These are phyloP conservation scores for Nematopogon swammerdamellus DNA, from an alignment of 2,888 invertebrate species.

Conservation along the genomic window DNA sequence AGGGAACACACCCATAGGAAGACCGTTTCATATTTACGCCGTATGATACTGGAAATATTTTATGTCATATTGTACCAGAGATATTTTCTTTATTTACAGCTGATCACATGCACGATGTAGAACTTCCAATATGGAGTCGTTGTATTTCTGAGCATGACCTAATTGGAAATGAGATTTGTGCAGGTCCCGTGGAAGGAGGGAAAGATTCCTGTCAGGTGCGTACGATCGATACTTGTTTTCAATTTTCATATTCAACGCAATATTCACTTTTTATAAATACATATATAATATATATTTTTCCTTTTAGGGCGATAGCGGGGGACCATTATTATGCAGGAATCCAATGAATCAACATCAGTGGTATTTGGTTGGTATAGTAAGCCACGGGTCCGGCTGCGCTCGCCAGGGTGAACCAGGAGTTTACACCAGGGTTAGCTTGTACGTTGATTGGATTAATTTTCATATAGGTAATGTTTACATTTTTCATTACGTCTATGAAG, in stretches of 20 bases:
- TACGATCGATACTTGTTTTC: not conserved
- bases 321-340: conserved; percentile 77
- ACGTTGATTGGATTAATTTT: conserved; percentile 67
- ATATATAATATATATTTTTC: conserved; percentile 5
- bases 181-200: conserved; percentile 71
- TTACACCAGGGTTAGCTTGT: conserved; percentile 75
- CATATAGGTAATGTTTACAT: conserved; percentile 3
- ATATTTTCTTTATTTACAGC: conserved; percentile 61
- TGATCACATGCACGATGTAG: conserved; percentile 77
- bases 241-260: not conserved
- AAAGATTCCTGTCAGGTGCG: conserved; percentile 74
- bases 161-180: conserved; percentile 70
- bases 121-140: conserved; percentile 64
- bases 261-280: not conserved
- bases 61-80: too few relatives aligned
- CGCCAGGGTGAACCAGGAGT: conserved; percentile 76
- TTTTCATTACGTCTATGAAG: not conserved
- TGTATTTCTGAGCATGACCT: conserved; percentile 67
- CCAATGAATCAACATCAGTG: conserved; percentile 64
- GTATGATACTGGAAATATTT: too few relatives aligned
- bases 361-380: conserved; percentile 82
- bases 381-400: conserved; percentile 85
- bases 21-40: too few relatives aligned
- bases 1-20: too few relatives aligned
- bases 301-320: conserved; percentile 74